phyloP scores from a whole-genome alignment of 1,140 invertebrate genomes.

The Macrobrachium nipponense region DNA sequence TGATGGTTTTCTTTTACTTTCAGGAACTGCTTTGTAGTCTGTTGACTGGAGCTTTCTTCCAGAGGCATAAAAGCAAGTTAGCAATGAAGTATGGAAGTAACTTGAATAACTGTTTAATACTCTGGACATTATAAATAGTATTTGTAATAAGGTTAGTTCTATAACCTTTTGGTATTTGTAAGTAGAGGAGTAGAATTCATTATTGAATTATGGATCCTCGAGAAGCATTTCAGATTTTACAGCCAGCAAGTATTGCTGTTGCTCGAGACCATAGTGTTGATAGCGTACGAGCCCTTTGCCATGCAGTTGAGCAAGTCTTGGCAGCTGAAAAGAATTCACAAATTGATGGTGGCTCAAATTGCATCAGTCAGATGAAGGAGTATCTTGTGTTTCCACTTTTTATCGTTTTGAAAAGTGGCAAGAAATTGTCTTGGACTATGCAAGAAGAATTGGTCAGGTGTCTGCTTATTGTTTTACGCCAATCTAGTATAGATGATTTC shows the following conservation, averaged over 20 bases:
- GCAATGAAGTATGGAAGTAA: no score
- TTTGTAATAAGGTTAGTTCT: no score
- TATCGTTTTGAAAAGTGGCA: slow-evolving; percentile 9
- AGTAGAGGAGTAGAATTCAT: no score
- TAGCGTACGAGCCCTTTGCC: not conserved
- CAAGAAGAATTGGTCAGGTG: slow-evolving; percentile 28
- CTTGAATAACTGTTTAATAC: no score
- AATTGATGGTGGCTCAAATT: not conserved
- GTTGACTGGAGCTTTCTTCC: no score
- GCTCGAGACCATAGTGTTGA: not conserved
- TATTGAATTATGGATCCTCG: not conserved
- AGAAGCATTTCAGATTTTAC: slow-evolving; percentile 6
- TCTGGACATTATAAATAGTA: no score
- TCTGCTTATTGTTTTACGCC: not conserved
- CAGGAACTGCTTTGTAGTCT: no score
- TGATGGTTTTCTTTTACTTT: no score
- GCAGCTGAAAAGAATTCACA: not conserved
- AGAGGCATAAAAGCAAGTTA: no score
- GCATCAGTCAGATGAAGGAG: slow-evolving; percentile 23
- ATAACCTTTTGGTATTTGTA: no score
- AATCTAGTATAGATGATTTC: slow-evolving; percentile 17
- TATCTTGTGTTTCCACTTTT: slow-evolving; percentile 24
- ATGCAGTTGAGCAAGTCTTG: slow-evolving; percentile 1
- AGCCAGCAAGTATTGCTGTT: slow-evolving; percentile 23
- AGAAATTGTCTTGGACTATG: slow-evolving; percentile 15